Conservation (phyloP, 1,140 invertebrate genomes). For the Agraylea sexmaculata region DNA sequence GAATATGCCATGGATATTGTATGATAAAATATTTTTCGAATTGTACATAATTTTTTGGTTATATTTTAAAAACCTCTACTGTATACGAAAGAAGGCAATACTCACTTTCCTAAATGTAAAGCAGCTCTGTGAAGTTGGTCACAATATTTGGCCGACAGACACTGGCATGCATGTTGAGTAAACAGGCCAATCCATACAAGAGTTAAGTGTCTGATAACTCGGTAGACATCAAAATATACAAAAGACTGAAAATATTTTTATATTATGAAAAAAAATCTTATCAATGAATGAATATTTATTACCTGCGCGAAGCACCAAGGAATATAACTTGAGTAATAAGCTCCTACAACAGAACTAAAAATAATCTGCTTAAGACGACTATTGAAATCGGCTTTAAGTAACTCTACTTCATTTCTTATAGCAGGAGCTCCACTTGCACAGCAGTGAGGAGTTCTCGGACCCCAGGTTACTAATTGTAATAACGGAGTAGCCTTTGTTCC, state of each 20-base stretch:
- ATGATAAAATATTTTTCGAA: no score
- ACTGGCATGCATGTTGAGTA: slow-evolving; percentile 67
- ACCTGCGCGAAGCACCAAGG: slow-evolving; percentile 83
- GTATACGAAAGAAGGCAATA: no score
- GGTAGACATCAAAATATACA: slow-evolving; percentile 75
- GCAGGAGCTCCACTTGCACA: slow-evolving; percentile 56
- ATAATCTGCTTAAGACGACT: slow-evolving; percentile 76
- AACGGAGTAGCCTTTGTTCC: slow-evolving; percentile 60
- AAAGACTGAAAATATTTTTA: slow-evolving; percentile 50
- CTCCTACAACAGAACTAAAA: slow-evolving; percentile 79
- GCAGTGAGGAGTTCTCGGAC: slow-evolving; percentile 47
- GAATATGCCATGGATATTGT: no score
- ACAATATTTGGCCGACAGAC: slow-evolving; percentile 58
- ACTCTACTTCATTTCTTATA: slow-evolving; percentile 76
- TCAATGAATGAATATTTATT: slow-evolving; percentile 13
- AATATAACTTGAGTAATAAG: slow-evolving; percentile 84
- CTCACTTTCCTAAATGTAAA: slow-evolving; percentile 79
- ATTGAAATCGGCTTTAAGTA: slow-evolving; percentile 78
- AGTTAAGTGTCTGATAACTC: slow-evolving; percentile 69
- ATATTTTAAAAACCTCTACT: no score
- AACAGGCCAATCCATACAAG: slow-evolving; percentile 76
- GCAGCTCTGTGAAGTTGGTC: slow-evolving; percentile 83
- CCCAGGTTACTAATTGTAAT: slow-evolving; percentile 45
- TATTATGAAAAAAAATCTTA: slow-evolving; percentile 8
- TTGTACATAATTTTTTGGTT: no score